A percentile compares a stretch with the other conserved stretches of the same genome.
Conservation (phyloP, 2,888 invertebrate genomes). For the Tridacna gigas region DNA sequence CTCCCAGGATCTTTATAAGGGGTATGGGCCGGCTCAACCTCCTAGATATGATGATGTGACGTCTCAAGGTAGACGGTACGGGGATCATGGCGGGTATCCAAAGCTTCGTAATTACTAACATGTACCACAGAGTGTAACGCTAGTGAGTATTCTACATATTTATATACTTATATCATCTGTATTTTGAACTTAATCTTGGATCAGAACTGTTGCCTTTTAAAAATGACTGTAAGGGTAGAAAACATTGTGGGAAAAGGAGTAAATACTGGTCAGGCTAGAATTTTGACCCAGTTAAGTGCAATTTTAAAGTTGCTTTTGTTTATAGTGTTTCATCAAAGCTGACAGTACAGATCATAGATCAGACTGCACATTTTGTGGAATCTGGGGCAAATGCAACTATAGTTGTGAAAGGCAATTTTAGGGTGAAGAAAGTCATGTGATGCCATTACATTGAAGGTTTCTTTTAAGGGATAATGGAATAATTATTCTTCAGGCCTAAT, state of each 20-base stretch:
- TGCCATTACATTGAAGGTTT: too few species aligned
- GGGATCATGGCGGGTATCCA: slow-evolving; percentile 42
- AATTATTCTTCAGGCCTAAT: too few species aligned
- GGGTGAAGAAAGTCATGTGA: too few species aligned
- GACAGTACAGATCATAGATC: too few species aligned
- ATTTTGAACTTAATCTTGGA: background rate
- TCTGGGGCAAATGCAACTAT: background rate
- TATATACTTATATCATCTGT: background rate
- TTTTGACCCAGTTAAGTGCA: too few species aligned
- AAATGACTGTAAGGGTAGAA: background rate
- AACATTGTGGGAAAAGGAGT: background rate
- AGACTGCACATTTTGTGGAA: too few species aligned
- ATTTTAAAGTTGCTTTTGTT: too few species aligned
- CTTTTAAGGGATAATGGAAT: too few species aligned
- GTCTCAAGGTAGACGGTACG: slow-evolving; percentile 21
- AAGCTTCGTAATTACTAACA: slow-evolving; percentile 52
- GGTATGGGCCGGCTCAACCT: slow-evolving; percentile 30
- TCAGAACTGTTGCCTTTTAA: background rate
- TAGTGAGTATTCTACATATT: slow-evolving; percentile 12
- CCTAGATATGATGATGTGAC: slow-evolving; percentile 54
- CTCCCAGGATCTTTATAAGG: slow-evolving; percentile 11
- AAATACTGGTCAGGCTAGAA: background rate
- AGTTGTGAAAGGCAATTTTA: background rate
- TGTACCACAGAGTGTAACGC: slow-evolving; percentile 1
- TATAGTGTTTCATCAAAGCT: too few species aligned